Conservation (phyloP, 2,797 vertebrate genomes). For the Sebastiscus albofasciatus region DNA sequence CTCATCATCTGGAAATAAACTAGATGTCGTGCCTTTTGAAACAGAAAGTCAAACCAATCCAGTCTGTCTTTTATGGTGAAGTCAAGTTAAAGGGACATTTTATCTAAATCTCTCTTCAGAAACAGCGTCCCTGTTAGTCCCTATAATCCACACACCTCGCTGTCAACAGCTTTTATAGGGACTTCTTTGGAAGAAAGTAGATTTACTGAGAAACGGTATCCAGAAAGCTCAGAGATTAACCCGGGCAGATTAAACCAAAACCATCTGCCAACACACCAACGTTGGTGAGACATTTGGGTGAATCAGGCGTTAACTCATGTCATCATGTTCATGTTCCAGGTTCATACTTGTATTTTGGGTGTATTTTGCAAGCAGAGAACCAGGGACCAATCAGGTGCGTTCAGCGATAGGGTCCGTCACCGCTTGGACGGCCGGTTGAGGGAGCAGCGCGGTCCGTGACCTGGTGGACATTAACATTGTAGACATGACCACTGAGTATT, state of each 20-base stretch:
- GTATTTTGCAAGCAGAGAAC: too few species aligned
- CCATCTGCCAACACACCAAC: too few species aligned
- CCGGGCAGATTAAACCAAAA: neutral
- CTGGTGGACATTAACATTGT: too few species aligned
- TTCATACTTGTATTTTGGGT: too few species aligned
- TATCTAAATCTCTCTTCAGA: neutral
- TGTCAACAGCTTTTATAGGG: neutral
- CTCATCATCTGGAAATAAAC: neutral
- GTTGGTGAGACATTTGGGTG: neutral
- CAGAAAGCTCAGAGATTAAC: neutral
- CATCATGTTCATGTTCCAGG: too few species aligned
- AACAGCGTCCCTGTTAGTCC: neutral
- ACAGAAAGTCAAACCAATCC: neutral
- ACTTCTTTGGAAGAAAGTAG: neutral
- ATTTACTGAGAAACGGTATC: neutral
- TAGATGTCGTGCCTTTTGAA: neutral
- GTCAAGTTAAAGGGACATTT: too few species aligned
- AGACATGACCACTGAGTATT: too few species aligned
- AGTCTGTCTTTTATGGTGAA: neutral
- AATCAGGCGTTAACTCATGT: too few species aligned
- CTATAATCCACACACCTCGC: neutral
- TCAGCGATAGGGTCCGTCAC: too few species aligned
- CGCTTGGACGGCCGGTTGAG: too few species aligned
- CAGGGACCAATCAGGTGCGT: too few species aligned
- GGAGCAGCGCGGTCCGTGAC: too few species aligned